Percentiles rank a stretch among this genome's conserved stretches.
phyloP scores from a whole-genome alignment of 1,140 invertebrate genomes.

The Tyrophagus putrescentiae region DNA sequence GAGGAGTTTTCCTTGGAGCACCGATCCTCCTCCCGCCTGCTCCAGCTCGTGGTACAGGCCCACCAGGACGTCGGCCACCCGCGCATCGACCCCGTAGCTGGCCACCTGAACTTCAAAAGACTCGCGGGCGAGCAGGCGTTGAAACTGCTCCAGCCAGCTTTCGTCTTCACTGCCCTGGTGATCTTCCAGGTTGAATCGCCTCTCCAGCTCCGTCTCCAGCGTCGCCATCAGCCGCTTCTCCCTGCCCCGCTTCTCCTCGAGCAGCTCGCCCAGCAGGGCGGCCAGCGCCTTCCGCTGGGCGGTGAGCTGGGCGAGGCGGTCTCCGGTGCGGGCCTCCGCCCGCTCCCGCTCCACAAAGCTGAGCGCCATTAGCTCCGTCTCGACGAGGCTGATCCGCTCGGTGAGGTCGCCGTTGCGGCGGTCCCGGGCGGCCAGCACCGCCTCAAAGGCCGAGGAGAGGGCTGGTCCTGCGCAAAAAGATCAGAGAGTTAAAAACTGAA shows the following conservation, averaged over 20 bases:
- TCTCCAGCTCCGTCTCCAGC: neutral
- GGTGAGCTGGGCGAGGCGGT: neutral
- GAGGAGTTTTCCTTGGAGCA: neutral
- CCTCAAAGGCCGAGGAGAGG: neutral
- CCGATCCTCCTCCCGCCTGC: neutral
- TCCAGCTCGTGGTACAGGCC: neutral
- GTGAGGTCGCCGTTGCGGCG: neutral
- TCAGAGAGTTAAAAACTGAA: neutral
- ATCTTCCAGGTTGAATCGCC: neutral
- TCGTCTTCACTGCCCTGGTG: neutral
- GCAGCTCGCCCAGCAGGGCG: neutral
- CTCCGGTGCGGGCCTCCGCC: neutral
- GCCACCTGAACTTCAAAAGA: neutral
- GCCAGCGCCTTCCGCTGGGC: neutral
- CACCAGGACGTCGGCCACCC: neutral
- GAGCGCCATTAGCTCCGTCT: neutral
- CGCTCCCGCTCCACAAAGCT: conserved; percentile 2
- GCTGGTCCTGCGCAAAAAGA: neutral
- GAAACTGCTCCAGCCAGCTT: neutral
- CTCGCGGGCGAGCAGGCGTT: neutral
- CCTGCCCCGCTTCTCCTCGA: neutral
- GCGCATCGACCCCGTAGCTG: neutral
- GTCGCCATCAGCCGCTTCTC: conserved; percentile 3
- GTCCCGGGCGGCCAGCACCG: neutral
- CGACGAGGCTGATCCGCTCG: neutral